Conservation (phyloP, 64 coral and sea anemone species). For the Montipora cactus region DNA sequence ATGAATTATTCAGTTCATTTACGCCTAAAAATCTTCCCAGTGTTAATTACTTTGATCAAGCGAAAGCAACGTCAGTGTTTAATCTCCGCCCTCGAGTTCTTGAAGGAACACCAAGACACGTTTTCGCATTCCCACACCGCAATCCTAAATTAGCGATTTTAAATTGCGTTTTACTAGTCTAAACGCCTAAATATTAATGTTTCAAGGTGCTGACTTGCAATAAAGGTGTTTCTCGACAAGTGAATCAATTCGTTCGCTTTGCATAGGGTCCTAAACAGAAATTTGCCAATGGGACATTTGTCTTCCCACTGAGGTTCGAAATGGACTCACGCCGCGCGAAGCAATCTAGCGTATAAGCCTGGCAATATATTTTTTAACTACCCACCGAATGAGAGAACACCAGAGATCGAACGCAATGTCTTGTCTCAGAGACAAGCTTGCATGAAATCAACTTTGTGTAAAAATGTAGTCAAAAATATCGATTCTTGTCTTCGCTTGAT, state of each 20-base stretch:
- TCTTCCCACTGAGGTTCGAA: not conserved
- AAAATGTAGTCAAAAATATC: constrained; percentile 1
- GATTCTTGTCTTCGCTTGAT: not conserved
- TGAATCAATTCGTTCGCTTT: not conserved
- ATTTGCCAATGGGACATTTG: not conserved
- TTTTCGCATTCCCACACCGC: not conserved
- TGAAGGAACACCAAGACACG: not conserved
- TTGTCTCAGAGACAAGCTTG: not conserved
- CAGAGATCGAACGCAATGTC: not conserved
- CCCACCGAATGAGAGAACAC: not conserved
- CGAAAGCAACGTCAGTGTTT: not conserved
- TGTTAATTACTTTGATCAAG: constrained; percentile 68
- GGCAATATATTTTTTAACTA: not conserved
- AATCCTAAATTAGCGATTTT: not conserved
- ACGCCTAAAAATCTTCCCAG: constrained; percentile 49
- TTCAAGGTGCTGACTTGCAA: not conserved
- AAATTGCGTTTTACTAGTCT: not conserved
- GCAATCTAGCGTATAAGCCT: not conserved
- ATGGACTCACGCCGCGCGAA: constrained; percentile 9
- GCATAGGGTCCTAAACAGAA: constrained; percentile 6
- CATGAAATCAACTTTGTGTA: constrained; percentile 20
- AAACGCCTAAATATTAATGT: not conserved
- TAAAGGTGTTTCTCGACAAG: not conserved
- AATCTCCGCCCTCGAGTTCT: constrained; percentile 23
- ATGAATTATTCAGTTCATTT: constrained; percentile 83